These are phyloP conservation scores for Geophilus truncorum DNA, from an alignment of 2,888 invertebrate genomes.

Conservation along the genomic window DNA sequence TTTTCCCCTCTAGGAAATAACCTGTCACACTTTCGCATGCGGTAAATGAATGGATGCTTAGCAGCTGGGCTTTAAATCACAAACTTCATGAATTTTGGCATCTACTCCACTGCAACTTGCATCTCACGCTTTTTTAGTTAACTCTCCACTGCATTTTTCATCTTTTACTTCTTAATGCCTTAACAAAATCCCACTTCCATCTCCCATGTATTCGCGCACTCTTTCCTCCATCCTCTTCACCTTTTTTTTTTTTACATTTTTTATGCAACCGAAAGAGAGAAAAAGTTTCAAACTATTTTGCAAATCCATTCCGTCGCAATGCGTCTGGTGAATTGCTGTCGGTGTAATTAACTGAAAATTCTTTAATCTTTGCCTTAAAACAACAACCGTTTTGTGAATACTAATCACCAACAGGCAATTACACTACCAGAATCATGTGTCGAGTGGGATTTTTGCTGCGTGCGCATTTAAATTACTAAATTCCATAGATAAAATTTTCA, in stretches of 20 bases:
- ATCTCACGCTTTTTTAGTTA: not conserved
- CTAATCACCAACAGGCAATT: constrained; percentile 15
- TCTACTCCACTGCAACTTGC: not conserved
- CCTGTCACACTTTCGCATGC: constrained; percentile 16
- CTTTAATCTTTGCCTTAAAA: constrained; percentile 20
- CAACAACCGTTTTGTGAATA: constrained; percentile 16
- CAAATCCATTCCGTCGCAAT: constrained; percentile 12
- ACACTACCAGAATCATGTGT: not conserved
- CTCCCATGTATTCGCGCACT: not conserved
- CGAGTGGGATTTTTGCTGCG: not conserved
- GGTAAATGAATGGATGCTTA: constrained; percentile 16
- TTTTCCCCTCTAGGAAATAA: constrained; percentile 12
- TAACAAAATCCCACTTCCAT: constrained; percentile 1
- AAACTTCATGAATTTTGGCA: constrained; percentile 20
- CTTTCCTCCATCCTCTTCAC: not conserved
- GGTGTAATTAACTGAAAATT: constrained; percentile 16
- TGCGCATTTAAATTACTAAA: not conserved
- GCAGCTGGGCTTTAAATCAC: constrained; percentile 11
- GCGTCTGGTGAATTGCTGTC: constrained; percentile 7
- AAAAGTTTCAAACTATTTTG: not conserved
- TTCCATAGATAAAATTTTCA: not conserved
- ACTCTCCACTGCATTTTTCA: constrained; percentile 11
- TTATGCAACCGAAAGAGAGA: too few species aligned
- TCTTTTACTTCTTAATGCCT: not conserved
- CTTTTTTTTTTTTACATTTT: not conserved